Evolutionary conservation across 2,113 vertebrate species (phyloP).

Genomic region (Crotophaga sulcirostris): DNA sequence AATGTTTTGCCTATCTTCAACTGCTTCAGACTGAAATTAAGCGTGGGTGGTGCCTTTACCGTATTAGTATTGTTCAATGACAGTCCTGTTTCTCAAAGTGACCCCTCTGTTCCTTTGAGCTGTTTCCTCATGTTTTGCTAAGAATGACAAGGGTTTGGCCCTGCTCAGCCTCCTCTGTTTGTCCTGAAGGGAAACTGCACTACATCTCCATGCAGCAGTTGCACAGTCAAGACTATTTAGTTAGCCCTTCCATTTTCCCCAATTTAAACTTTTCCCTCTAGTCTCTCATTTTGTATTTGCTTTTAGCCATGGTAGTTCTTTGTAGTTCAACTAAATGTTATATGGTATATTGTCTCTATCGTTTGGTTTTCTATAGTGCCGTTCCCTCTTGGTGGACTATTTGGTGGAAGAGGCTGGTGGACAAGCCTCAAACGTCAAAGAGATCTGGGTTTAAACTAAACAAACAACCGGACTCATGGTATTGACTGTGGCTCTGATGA

Average conservation of each 20-base stretch:
- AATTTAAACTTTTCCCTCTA: background rate
- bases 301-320: constrained; percentile 49
- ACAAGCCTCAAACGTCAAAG: constrained; percentile 7
- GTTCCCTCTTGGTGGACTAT: constrained; percentile 24
- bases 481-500: background rate
- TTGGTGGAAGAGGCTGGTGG: background rate
- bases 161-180: constrained; percentile 46
- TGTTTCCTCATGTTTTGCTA: constrained; percentile 67
- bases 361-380: constrained; percentile 45
- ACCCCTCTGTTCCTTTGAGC: constrained; percentile 65
- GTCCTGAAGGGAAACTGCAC: constrained; percentile 5
- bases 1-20: constrained; percentile 73
- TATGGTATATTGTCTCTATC: constrained; percentile 43
- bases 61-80: constrained; percentile 80
- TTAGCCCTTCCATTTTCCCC: constrained; percentile 18
- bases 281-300: constrained; percentile 58
- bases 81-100: constrained; percentile 77
- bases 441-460: constrained; percentile 54
- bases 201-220: constrained; percentile 49
- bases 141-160: constrained; percentile 51
- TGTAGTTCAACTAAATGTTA: constrained; percentile 63
- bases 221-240: constrained; percentile 48
- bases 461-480: background rate
- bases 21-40: constrained; percentile 80
- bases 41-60: constrained; percentile 84